These are phyloP conservation scores for Actenoides hombroni DNA, from an alignment of 2,113 vertebrate genomes.

Conservation along the genomic window DNA sequence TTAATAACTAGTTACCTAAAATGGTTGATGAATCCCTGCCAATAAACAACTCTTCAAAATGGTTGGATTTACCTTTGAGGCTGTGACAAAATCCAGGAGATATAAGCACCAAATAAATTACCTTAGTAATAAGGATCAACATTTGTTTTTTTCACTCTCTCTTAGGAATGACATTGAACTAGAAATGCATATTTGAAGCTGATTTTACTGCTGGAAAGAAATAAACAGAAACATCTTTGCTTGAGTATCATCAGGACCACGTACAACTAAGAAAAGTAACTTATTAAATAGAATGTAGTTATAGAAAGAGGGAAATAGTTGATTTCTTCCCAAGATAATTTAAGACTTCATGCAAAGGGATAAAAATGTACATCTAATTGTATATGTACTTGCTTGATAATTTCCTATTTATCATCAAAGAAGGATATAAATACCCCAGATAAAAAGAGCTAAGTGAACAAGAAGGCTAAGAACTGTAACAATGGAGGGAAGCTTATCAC, in stretches of 20 bases:
- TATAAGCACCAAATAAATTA: background rate
- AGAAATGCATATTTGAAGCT: background rate
- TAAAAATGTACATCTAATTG: background rate
- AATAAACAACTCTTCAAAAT: background rate
- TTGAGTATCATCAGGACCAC: background rate
- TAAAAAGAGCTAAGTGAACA: background rate
- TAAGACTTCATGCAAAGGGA: background rate
- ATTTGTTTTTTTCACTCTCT: accelerated
- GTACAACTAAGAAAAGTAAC: background rate
- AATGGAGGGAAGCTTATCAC: background rate
- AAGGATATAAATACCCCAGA: background rate
- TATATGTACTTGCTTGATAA: background rate
- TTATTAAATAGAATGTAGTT: background rate
- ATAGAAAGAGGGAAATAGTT: background rate
- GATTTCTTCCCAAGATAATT: background rate
- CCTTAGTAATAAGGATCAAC: background rate
- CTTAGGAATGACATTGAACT: background rate
- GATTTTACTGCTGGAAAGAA: background rate
- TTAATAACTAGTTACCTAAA: background rate
- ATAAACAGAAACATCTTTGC: background rate
- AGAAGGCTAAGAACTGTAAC: background rate
- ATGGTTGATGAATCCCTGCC: background rate
- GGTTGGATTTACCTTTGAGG: accelerated
- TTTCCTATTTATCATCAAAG: background rate
- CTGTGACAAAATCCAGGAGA: background rate